Base-by-base conservation (phyloP, 2,797 vertebrate genomes). In the Macrochelys suwanniensis region DNA sequence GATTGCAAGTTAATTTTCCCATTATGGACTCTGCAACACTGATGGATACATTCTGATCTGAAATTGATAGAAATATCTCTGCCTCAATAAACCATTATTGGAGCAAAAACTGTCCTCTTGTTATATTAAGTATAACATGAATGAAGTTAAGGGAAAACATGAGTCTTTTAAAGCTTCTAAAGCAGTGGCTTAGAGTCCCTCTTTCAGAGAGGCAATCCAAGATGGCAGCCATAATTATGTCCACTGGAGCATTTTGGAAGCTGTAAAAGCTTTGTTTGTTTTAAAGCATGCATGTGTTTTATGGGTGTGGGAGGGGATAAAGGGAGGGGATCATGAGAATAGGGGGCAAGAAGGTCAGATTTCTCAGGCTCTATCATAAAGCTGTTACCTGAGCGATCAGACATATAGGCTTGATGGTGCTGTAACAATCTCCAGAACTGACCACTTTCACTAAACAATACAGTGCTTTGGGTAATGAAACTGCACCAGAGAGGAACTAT, bases 41-140 rank as follows among this genome's bases (percentile, higher is more conserved):
- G 53, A 80, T 90, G 96, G 57, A 49, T 84, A 95, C 76, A 92
- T 89, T 89, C 68, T 28, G 3, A 79, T 88, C 28, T n/a, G 16
- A 85, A n/a, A 51, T 76, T 45, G 92, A 92, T 37, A 93, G 94
- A 92, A 84, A 90, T 84, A 68, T 92, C 95, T 92, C 93, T 94
- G 49, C 11, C 31, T 91, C 61, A 92, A 91, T 88, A 93, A 86
- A 90, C 50, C 84, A 37, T 86, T 92, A 2, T 10, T 93, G 95
- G 80, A 94, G 68, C 78, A 95, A 92, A 96, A 81, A 15, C 79
- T 82, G 77, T 96, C 57, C 86, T 91, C 89, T 90, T 95, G 91
- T 81, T 93, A 95, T 89, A 87, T 96, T 96, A 78, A 71, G 80
- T 90, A 54, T 86, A 80, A 17, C 91, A 61, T 45, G 90, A 74